Base-by-base conservation (phyloP, 2,797 vertebrate species). In the Rhadinocentrus ornatus region DNA sequence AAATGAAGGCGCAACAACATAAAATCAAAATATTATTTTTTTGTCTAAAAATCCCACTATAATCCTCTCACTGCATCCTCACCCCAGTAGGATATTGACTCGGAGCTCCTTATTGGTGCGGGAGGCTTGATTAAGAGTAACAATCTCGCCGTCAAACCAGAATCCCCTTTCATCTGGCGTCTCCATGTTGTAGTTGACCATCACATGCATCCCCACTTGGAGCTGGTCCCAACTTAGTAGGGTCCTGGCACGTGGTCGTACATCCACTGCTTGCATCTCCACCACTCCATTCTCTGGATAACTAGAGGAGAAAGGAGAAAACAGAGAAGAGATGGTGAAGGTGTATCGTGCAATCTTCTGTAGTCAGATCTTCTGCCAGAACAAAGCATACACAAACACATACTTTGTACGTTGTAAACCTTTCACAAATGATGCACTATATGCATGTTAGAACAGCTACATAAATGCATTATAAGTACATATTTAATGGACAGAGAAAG, bases 171-270 rank as follows among this genome's bases (percentile, higher is more conserved):
- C 97, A 71, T 97, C 95, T 3, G 98, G 97, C 10, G 94, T 94
- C 92, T 99, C 98, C 86, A 98, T 94, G 87, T 99, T 99, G 93
- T 98, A 98, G 93, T 99, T 99, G 86, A 99, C 96, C 96, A 99
- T 97, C 78, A 99, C 96, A 20, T 85, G 89, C 92, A 96, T 96
- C 78, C 97, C 97, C 64, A 96, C 93, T 84, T 94, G 92, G 34
- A 99, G 93, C 86, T 99, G 96, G 81, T 94, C 97, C 94, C 96
- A 99, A 62, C 94, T 95, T 81, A 99, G 94, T 84, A 95, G 90
- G 22, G 95, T 97, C 89, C 98, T 94, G 85, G 97, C 97, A 66
- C 97, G 95, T 11, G 97, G 97, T 22, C 97, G 95, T 77, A 98
- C 94, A 53, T 98, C 90, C 9, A 82, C 88, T 9, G 88, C 88